Conservation (phyloP, 2,888 invertebrate species). For the Cosmorhoe ocellata region DNA sequence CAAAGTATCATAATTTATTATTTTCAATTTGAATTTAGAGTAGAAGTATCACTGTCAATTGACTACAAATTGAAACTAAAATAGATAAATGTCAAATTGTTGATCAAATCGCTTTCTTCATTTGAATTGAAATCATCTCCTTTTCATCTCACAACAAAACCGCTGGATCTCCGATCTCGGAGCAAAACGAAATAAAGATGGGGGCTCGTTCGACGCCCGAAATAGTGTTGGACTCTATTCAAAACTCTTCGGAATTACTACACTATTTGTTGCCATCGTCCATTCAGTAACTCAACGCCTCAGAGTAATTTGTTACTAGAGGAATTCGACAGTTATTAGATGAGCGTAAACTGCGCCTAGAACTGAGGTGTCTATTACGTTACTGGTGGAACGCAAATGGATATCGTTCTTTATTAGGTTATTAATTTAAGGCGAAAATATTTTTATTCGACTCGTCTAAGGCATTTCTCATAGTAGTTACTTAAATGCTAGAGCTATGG, state of each 20-base stretch:
- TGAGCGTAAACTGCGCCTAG: constrained; percentile 55
- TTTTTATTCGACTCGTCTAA: constrained; percentile 44
- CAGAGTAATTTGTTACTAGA: constrained; percentile 64
- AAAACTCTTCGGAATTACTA: constrained; percentile 80
- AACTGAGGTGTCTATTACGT: constrained; percentile 49
- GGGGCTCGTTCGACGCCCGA: constrained; percentile 73
- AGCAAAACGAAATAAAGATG: constrained; percentile 67
- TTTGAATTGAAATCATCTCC: constrained; percentile 25
- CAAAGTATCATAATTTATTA: background rate
- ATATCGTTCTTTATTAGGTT: constrained; percentile 45
- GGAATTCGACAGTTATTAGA: constrained; percentile 72
- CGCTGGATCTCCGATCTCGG: constrained; percentile 56
- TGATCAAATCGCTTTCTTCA: constrained; percentile 22
- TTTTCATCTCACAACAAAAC: constrained; percentile 32
- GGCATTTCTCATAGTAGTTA: constrained; percentile 32
- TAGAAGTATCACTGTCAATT: constrained; percentile 20
- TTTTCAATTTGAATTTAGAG: constrained; percentile 22
- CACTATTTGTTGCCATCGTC: constrained; percentile 73
- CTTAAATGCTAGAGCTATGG: constrained; percentile 13
- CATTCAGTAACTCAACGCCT: constrained; percentile 79
- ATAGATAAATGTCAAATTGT: constrained; percentile 32
- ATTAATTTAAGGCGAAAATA: constrained; percentile 48
- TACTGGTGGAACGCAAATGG: constrained; percentile 43
- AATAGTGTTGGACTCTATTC: constrained; percentile 81
- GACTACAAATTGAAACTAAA: constrained; percentile 25